These are phyloP conservation scores for Grallaria varia DNA, from an alignment of 2,113 vertebrate genomes.

Conservation along the genomic window DNA sequence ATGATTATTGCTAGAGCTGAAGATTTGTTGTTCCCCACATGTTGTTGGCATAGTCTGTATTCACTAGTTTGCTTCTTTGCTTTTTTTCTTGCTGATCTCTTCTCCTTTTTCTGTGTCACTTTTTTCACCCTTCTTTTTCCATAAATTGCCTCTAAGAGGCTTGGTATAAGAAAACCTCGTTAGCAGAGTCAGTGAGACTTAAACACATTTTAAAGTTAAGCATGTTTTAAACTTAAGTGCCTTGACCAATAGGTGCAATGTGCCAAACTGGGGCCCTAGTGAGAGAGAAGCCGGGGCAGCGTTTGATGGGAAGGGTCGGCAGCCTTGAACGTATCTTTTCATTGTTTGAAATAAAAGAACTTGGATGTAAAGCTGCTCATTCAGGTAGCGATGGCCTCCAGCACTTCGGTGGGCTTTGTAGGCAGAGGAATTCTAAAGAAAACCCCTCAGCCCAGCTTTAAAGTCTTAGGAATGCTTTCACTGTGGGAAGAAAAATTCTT, in stretches of 20 bases:
- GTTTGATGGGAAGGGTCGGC: slow-evolving; percentile 12
- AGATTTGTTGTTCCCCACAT: background rate
- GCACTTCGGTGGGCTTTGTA: background rate
- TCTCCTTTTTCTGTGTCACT: background rate
- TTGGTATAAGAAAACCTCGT: background rate
- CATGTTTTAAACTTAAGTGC: slow-evolving; percentile 42
- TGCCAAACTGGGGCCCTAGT: background rate
- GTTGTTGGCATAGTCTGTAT: background rate
- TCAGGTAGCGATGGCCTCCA: slow-evolving; percentile 13
- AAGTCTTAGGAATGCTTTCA: slow-evolving; percentile 36
- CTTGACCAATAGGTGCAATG: background rate
- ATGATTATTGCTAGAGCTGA: background rate
- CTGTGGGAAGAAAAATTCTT: slow-evolving; percentile 60
- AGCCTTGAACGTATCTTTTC: slow-evolving; percentile 48
- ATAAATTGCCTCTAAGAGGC: background rate
- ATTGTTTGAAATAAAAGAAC: slow-evolving; percentile 15
- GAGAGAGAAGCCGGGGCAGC: slow-evolving; percentile 23
- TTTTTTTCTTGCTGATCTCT: background rate
- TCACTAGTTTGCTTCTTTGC: background rate
- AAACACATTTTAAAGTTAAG: slow-evolving; percentile 15
- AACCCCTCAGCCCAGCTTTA: slow-evolving; percentile 30
- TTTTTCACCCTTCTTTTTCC: background rate
- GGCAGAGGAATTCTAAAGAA: slow-evolving; percentile 18
- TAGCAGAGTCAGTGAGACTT: background rate
- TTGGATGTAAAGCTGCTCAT: slow-evolving; percentile 1